These are phyloP conservation scores for Caenorhabditis angaria DNA, from an alignment of 2,888 invertebrate genomes.

Conservation along the genomic window DNA sequence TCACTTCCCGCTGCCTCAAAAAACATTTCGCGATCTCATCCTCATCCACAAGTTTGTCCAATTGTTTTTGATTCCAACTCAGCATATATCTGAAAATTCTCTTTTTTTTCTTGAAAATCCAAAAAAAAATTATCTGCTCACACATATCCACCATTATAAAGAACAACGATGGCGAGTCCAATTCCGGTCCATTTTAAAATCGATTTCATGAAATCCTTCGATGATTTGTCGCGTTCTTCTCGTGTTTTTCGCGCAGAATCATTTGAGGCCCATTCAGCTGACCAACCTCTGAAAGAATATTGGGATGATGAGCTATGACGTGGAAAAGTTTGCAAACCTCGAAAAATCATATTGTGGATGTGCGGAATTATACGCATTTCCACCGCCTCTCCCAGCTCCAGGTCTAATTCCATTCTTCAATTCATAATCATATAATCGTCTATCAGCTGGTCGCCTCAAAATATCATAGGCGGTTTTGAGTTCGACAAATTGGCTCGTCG, in stretches of 20 bases:
- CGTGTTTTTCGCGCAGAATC: conserved; percentile 17
- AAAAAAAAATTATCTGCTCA: conserved; percentile 37
- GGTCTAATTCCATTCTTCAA: conserved; percentile 19
- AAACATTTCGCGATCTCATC: conserved; percentile 68
- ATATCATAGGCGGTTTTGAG: conserved; percentile 64
- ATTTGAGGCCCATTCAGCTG: conserved; percentile 31
- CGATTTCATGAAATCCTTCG: conserved; percentile 46
- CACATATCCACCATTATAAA: conserved; percentile 65
- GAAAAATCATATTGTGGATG: conserved; percentile 36
- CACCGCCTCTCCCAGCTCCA: not conserved
- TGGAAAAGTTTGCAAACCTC: conserved; percentile 11
- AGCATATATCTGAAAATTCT: conserved; percentile 47
- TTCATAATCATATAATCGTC: conserved; percentile 37
- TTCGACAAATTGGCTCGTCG: conserved; percentile 59
- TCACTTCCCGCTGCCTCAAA: conserved; percentile 62
- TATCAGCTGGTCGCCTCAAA: conserved; percentile 60
- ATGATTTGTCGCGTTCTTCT: conserved; percentile 32
- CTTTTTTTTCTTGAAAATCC: not conserved
- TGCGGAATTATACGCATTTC: conserved; percentile 7
- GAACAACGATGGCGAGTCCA: conserved; percentile 51
- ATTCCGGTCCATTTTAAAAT: conserved; percentile 54
- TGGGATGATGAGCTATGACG: not conserved
- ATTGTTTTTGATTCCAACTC: conserved; percentile 43
- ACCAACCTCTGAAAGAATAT: conserved; percentile 31
- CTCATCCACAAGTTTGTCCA: conserved; percentile 58